Evolutionary conservation across 2,797 vertebrate genomes (phyloP), one percentile per base, ranked within the genome.

Genomic region (Enteromius mattozi): DNA sequence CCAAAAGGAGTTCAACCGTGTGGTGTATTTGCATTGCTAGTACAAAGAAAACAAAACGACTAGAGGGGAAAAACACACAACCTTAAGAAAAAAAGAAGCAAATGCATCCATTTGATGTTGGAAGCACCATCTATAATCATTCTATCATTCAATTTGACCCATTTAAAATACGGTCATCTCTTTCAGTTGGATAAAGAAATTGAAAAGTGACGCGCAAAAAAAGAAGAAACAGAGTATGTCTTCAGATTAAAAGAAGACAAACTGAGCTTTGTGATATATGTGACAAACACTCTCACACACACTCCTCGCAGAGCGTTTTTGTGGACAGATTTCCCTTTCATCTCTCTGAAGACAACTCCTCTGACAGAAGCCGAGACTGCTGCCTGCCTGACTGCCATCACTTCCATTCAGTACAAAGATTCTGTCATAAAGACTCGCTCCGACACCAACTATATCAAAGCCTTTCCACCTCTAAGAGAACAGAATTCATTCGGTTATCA

Each of bases 311-410:
- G 33, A 76, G 69, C 10, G 16, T 35, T n/a, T 80, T 87, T 88
- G 65, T 89, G 78, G 76, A 81, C 76, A 76, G 90, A 93, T 93
- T 93, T 92, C 89, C 88, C 92, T 94, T 93, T 93, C 90, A 93
- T 93, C 90, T 92, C 33, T 80, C 90, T 75, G 78, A 90, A 92
- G 89, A 90, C 92, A 91, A 92, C 86, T 92, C 91, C 90, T 93
- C 92, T 89, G 81, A 82, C 63, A 91, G 79, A 85, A 72, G 85
- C 78, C 51, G 80, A 79, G 79, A 89, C 90, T 88, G 91, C 90
- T 93, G 92, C 92, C 93, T 92, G 93, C 90, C 89, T 82, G 76
- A 71, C 83, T 63, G 80, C 89, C 88, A 91, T 89, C 89, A 47
- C 90, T 89, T 90, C 89, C 87, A 90, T 90, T 92, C 94, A 94